These are phyloP conservation scores for Tinamus major DNA, from an alignment of 2,797 vertebrate species.

Conservation along the genomic window DNA sequence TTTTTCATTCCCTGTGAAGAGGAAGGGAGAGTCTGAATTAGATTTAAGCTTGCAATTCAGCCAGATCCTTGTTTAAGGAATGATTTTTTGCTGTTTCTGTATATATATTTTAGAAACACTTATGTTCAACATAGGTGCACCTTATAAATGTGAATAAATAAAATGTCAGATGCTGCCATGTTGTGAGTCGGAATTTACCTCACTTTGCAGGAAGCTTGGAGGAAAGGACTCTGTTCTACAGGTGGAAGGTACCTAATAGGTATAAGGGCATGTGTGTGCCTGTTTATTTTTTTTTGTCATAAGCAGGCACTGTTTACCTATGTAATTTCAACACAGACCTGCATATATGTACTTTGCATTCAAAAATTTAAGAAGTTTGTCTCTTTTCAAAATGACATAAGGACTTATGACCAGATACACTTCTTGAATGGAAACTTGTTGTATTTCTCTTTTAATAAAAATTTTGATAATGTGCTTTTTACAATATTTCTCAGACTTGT, in stretches of 20 bases:
- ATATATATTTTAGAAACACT: neutral
- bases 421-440: neutral
- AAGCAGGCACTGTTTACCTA: neutral
- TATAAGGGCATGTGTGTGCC: neutral
- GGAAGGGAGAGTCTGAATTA: neutral
- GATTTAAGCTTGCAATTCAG: neutral
- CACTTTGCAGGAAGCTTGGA: neutral
- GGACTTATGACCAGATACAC: neutral
- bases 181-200: neutral
- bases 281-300: no score
- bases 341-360: neutral
- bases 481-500: neutral
- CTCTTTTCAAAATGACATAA: neutral
- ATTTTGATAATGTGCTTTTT: neutral
- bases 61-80: neutral
- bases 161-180: neutral
- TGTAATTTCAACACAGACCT: neutral
- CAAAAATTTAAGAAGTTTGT: neutral
- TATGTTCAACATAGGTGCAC: neutral
- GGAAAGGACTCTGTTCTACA: neutral
- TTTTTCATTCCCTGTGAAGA: neutral
- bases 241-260: neutral
- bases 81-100: neutral
- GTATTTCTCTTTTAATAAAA: neutral
- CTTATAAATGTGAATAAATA: neutral